Conservation (phyloP, 2,888 invertebrate species). For the Drosophila planitibia region DNA sequence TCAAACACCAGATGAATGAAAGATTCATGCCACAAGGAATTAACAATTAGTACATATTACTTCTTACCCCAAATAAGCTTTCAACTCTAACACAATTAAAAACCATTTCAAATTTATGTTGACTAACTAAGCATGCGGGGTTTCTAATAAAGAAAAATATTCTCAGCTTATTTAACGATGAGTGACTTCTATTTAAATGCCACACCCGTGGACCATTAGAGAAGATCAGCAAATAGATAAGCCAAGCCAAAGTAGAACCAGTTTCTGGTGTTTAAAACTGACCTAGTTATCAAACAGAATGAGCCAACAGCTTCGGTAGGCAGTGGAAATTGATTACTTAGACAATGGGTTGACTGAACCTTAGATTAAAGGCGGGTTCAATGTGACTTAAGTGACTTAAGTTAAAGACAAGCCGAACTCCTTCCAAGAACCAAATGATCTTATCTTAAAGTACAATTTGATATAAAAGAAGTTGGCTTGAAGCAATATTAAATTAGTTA, state of each 20-base stretch:
- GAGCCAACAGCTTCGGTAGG: constrained; percentile 14
- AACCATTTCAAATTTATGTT: background rate
- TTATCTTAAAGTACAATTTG: constrained; percentile 34
- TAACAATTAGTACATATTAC: background rate
- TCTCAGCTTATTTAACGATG: constrained; percentile 2
- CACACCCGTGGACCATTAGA: constrained; percentile 28
- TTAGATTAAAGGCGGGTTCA: constrained; percentile 3
- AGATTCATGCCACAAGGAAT: background rate
- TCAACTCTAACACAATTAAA: background rate
- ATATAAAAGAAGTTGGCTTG: constrained; percentile 52
- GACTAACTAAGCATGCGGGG: background rate
- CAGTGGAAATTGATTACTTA: constrained; percentile 47
- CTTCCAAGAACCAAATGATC: constrained; percentile 54
- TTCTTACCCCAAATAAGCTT: background rate
- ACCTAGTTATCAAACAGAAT: constrained; percentile 52
- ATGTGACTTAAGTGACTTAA: background rate
- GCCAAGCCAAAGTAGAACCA: constrained; percentile 27
- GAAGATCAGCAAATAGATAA: constrained; percentile 38
- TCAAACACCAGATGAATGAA: background rate
- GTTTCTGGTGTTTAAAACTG: constrained; percentile 35
- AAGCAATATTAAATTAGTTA: constrained; percentile 40
- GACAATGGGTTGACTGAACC: constrained; percentile 59
- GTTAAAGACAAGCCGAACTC: background rate
- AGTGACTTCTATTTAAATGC: constrained; percentile 9
- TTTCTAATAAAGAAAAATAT: background rate